phyloP scores from a whole-genome alignment of 2,888 invertebrate genomes.

The Ctenicera cuprea region DNA sequence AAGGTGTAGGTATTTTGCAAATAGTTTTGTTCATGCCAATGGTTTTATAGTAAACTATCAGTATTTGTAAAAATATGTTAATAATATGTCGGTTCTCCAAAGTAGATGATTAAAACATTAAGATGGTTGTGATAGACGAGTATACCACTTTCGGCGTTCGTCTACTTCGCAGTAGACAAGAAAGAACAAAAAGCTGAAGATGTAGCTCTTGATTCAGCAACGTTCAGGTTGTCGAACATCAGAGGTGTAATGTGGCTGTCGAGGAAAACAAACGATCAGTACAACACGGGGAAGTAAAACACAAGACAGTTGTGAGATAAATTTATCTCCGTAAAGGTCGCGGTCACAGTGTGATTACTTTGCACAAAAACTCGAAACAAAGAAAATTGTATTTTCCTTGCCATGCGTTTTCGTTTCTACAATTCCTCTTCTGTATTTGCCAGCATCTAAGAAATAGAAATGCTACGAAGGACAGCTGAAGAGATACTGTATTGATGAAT shows the following conservation, averaged over 20 bases:
- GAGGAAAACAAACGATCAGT: conserved; percentile 41
- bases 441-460: background rate
- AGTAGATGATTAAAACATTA: no score
- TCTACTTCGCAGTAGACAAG: background rate
- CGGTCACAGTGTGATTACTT: conserved; percentile 46
- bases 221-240: conserved; percentile 22
- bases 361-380: conserved; percentile 36
- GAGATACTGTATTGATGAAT: no score
- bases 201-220: conserved; percentile 22
- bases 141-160: background rate
- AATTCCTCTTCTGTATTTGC: background rate
- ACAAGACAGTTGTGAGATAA: conserved; percentile 38
- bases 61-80: background rate
- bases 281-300: conserved; percentile 36
- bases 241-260: conserved; percentile 38
- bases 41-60: no score
- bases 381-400: conserved; percentile 37
- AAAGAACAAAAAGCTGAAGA: conserved; percentile 19
- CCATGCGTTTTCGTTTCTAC: background rate
- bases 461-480: no score
- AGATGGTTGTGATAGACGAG: background rate
- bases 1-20: no score
- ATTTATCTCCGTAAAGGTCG: conserved; percentile 40
- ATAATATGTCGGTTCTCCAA: no score
- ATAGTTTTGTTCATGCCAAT: no score